Evolutionary conservation across 2,113 vertebrate genomes (phyloP).

Genomic region (Brienomyrus brachyistius): DNA sequence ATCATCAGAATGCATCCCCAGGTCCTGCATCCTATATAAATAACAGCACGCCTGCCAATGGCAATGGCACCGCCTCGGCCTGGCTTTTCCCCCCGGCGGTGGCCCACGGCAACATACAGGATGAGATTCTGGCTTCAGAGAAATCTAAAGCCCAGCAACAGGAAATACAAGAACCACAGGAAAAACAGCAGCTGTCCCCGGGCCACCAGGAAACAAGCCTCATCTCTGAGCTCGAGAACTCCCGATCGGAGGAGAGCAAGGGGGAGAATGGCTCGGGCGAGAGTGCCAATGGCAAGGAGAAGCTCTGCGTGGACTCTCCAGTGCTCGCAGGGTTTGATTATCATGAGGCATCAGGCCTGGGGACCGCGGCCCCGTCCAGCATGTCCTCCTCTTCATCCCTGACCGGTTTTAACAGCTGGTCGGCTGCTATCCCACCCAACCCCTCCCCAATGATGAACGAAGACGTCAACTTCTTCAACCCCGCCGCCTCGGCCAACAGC

Average conservation of each 20-base stretch:
- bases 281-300: constrained; percentile 80
- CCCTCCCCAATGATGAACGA: constrained; percentile 90
- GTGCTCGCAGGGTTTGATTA: constrained; percentile 93
- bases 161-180: constrained; percentile 87
- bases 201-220: constrained; percentile 82
- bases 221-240: constrained; percentile 80
- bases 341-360: constrained; percentile 85
- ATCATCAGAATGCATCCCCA: constrained; percentile 87
- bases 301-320: constrained; percentile 87
- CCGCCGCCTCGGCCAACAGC: constrained; percentile 82
- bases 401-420: constrained; percentile 97
- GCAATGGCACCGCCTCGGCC: constrained; percentile 81
- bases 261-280: constrained; percentile 80
- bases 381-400: constrained; percentile 88
- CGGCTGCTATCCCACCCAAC: constrained; percentile 86
- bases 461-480: constrained; percentile 94
- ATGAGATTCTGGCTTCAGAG: constrained; percentile 95
- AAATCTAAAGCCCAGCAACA: constrained; percentile 87
- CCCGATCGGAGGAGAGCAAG: constrained; percentile 74
- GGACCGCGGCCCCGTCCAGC: constrained; percentile 79
- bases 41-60: constrained; percentile 90
- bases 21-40: constrained; percentile 92
- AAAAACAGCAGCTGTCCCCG: constrained; percentile 87
- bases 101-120: constrained; percentile 89
- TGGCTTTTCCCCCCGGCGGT: constrained; percentile 93